Base-by-base conservation (phyloP, 2,113 vertebrate species). In the Pithys albifrons region DNA sequence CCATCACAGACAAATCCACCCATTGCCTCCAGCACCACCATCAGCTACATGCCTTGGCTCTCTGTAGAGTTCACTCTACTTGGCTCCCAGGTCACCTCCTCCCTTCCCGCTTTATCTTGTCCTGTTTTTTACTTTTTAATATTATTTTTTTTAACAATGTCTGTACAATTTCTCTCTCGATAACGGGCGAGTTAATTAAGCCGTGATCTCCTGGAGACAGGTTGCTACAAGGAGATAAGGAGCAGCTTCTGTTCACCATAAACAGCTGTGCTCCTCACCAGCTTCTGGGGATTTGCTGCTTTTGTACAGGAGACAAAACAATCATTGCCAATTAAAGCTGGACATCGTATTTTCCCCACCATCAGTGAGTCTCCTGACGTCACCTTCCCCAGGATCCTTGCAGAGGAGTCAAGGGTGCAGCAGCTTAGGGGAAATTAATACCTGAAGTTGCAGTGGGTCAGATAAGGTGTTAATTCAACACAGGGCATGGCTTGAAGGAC, bases 181-280 rank as follows among this genome's bases (percentile, higher is more conserved):
- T 97, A 98, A 95, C 96, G 84, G 18, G 5, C 3, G 7, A 97
- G 96, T 98, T 98, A 98, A 98, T 98, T 98, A 98, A 98, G 97
- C 97, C 93, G 95, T 95, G 97, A 98, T 98, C 97, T 97, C 97
- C 89, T 69, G 92, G 91, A 97, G 95, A 94, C 97, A 97, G 96
- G 97, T 98, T 98, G 97, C 94, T 97, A 95, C 94, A 88, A 96
- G 90, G 95, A 98, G 98, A 98, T 98, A 98, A 98, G 98, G 95
- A 48, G 85, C 62, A 10, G 91, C 88, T 95, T 97, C 96, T 92
- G 85, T 89, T 71, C 87, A 1, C 84, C 82, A 78, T 91, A 97
- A 98, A 97, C 96, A 97, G 96, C 96, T 91, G 90, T 91, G 88
- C 75, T 95, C 95, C 93, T 75, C 93, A 93, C 95, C 97, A 95